Evolutionary conservation across 2,113 vertebrate genomes (phyloP), one percentile per base, ranked within the genome.

Genomic region (Epinephelus cyanopodus): DNA sequence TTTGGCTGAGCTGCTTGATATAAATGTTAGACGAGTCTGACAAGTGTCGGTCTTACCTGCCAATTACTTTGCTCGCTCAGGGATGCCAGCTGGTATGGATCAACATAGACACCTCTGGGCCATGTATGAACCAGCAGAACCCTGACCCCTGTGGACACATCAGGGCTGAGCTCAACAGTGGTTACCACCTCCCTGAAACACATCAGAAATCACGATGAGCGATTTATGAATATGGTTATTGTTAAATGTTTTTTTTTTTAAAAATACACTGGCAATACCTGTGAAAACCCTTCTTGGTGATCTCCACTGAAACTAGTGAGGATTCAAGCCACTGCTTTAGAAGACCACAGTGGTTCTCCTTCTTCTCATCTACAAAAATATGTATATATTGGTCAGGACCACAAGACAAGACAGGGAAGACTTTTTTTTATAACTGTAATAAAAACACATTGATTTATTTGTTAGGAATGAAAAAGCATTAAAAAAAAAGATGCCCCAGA

Each of bases 21-120:
- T 37, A 61, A 25, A 57, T 27, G 5, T 25, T 33, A 21, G 57
- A 12, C 0, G n/a, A 57, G 57, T 58, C 14, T 3, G 5, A 42
- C 8, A 11, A 62, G 21, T 7, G 17, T 29, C 7, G 8, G 8
- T 47, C 33, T 79, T 94, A 99, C 98, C 96, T 98, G 93, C 75
- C 96, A 96, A 45, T 95, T 17, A 0, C 93, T 95, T 60, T 94
- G 94, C 58, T 95, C 93, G 77, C 66, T 94, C 79, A 97, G 87
- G 0, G 95, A 94, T n/a, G 94, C 93, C 79, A 99, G 90, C 90
- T 99, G 97, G 23, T 97, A 97, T 2, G 96, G 97, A 91, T 99
- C 98, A 90, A 98, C 91, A 3, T 95, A 98, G 84, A 98, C 78
- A 68, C 96, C 97, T 7, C 90, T 37, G 0, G 98, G 97, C 64